Evolutionary conservation across 2,113 vertebrate genomes (phyloP).

Genomic region (Cyrtonyx montezumae): DNA sequence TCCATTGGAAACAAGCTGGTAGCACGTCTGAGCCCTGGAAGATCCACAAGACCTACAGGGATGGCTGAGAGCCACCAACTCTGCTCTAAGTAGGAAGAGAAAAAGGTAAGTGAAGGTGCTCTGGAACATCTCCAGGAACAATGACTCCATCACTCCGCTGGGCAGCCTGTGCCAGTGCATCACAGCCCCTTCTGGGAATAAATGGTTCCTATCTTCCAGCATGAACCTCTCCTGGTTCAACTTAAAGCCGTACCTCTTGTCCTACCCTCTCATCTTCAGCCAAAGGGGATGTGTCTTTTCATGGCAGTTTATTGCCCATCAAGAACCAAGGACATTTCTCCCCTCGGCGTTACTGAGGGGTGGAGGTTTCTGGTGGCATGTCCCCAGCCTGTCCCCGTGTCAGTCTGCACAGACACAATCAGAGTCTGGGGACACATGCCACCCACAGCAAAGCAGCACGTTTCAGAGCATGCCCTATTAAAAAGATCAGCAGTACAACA

Average conservation of each 20-base stretch:
- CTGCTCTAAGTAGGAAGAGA: neutral
- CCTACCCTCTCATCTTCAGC: neutral
- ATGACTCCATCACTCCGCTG: neutral
- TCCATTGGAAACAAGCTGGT: neutral
- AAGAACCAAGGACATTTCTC: neutral
- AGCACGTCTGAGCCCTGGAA: neutral
- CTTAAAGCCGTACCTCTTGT: neutral
- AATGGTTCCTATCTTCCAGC: neutral
- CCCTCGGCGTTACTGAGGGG: fast-evolving
- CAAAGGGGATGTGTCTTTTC: neutral
- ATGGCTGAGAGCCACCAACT: neutral
- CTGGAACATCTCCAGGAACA: neutral
- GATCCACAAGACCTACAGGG: fast-evolving
- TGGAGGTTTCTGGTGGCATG: neutral
- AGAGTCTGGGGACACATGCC: neutral
- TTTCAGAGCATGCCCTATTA: neutral
- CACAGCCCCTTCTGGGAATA: no score
- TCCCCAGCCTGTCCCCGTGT: neutral
- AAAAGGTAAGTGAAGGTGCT: neutral
- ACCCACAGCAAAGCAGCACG: neutral
- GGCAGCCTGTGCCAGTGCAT: no score
- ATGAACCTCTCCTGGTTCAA: no score
- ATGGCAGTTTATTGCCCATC: neutral
- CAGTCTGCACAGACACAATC: neutral
- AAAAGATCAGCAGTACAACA: neutral